phyloP scores from a whole-genome alignment of 2,888 invertebrate genomes.

The Drosophila nr. fundita region DNA sequence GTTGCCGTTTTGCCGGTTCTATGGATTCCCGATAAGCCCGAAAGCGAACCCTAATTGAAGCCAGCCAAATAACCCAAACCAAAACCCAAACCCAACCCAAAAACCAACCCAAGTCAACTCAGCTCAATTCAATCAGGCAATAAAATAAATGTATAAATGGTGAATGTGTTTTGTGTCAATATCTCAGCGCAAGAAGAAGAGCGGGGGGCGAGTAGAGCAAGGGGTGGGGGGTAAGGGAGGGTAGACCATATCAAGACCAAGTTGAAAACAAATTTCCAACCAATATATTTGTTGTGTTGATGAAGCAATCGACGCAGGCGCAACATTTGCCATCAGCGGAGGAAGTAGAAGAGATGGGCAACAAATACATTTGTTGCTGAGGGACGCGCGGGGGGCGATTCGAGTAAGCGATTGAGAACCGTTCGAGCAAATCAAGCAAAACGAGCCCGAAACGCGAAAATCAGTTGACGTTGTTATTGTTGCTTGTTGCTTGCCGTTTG shows the following conservation, averaged over 20 bases:
- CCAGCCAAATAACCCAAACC: slow-evolving; percentile 33
- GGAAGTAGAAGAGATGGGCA: slow-evolving; percentile 17
- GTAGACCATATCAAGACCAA: slow-evolving; percentile 56
- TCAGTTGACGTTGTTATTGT: slow-evolving; percentile 62
- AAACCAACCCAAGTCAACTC: slow-evolving; percentile 57
- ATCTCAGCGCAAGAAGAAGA: slow-evolving; percentile 6
- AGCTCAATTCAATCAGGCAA: slow-evolving; percentile 75
- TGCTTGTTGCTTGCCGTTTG: slow-evolving; percentile 3
- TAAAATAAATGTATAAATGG: slow-evolving; percentile 67
- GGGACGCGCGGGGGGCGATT: not conserved
- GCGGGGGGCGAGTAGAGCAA: not conserved
- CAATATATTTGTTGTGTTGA: slow-evolving; percentile 45
- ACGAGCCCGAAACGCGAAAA: slow-evolving; percentile 70
- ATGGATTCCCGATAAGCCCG: slow-evolving; percentile 68
- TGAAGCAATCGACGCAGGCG: slow-evolving; percentile 45
- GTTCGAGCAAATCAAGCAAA: slow-evolving; percentile 71
- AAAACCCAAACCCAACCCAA: slow-evolving; percentile 31
- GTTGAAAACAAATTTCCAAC: slow-evolving; percentile 64
- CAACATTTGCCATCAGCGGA: slow-evolving; percentile 44
- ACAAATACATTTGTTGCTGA: not conserved
- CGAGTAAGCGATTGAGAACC: slow-evolving; percentile 31
- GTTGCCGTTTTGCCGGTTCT: slow-evolving; percentile 62
- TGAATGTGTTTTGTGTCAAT: slow-evolving; percentile 54
- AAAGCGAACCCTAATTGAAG: slow-evolving; percentile 67
- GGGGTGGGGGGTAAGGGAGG: not conserved